Base-by-base conservation (phyloP, 2,797 vertebrate genomes). In the Melanotaenia maccullochi region DNA sequence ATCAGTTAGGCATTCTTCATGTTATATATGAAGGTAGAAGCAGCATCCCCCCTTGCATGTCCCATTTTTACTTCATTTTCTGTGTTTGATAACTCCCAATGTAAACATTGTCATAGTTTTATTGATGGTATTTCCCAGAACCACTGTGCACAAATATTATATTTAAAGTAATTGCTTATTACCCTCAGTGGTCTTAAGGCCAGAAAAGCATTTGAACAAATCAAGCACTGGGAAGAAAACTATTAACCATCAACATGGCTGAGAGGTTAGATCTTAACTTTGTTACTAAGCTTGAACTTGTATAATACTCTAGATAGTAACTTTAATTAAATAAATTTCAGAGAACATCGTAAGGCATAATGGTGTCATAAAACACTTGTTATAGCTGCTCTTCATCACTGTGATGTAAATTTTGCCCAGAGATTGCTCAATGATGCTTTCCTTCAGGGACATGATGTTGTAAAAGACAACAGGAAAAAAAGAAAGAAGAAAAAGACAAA, bases 241-340 rank as follows among this genome's bases (percentile, higher is more conserved):
- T 65, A 87, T 63, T 71, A 89, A 73, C 24, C 67, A 75, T 82
- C 67, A 75, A 81, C 79, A 59, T 58, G 38, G 54, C 77, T 74
- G 52, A 87, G 78, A 81, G 73, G 84, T 79, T 65, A 74, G 68
- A 61, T 73, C 69, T 71, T 54, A 56, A 85, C 83, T 76, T 76
- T 90, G 89, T 94, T 81, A 90, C 96, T 95, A 93, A 93, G 95
- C 95, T 96, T 95, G 92, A 96, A 96, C 96, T 84, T 89, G 89
- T 92, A 91, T 94, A 94, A 91, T 95, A 95, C 95, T 94, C 84
- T 84, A 87, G 91, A 94, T 93, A 93, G 95, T 94, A 85, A 93
- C 95, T 96, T 97, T 97, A 96, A 98, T 97, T 96, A 95, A 97
- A 97, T 97, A 95, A 97, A 97, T 96, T 97, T 95, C 94, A 80